Evolutionary conservation across 1,140 invertebrate species (phyloP).

Genomic region (Trachymyrmex cornetzi): DNA sequence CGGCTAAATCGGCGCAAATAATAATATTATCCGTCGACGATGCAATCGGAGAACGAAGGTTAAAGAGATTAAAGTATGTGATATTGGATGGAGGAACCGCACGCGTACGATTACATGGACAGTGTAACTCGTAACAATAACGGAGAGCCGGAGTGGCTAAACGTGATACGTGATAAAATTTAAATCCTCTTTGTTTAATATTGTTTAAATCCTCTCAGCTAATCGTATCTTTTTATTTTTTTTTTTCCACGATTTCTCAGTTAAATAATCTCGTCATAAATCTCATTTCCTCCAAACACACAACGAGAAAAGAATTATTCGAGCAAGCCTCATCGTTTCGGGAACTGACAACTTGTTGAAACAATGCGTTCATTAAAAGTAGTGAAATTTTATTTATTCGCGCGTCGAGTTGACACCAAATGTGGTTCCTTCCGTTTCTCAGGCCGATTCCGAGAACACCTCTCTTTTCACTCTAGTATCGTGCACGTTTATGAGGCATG

Average conservation of each 20-base stretch:
- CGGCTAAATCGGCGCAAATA: slow-evolving; percentile 20
- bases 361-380: neutral
- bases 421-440: slow-evolving; percentile 27
- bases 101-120: slow-evolving; percentile 1
- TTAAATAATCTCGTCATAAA: neutral
- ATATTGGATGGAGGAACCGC: slow-evolving; percentile 26
- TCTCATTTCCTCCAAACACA: neutral
- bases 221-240: neutral
- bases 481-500: slow-evolving; percentile 47
- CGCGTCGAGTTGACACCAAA: slow-evolving; percentile 3
- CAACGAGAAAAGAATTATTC: neutral
- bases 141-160: slow-evolving; percentile 3
- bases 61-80: slow-evolving; percentile 33
- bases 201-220: neutral
- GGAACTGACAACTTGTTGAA: slow-evolving; percentile 1
- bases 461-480: slow-evolving; percentile 33
- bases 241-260: neutral
- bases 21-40: slow-evolving; percentile 23
- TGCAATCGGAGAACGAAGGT: slow-evolving; percentile 34
- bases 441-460: slow-evolving; percentile 38
- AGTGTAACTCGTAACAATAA: neutral
- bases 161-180: slow-evolving; percentile 38
- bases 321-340: neutral
- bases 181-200: neutral
- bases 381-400: slow-evolving; percentile 27